Base-by-base conservation (phyloP, 2,113 vertebrate genomes). In the Syngnathus floridae region DNA sequence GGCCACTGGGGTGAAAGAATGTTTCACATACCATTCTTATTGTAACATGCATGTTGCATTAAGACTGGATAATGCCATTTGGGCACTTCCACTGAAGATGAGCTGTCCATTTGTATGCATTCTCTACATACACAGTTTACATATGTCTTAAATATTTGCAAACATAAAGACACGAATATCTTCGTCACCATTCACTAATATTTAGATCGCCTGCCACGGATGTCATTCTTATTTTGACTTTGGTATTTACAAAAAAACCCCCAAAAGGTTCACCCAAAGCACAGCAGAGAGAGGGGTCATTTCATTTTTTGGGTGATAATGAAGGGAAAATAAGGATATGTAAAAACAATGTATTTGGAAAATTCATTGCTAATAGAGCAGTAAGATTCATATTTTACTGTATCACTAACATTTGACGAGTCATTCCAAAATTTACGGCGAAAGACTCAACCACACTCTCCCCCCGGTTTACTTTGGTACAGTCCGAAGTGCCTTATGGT, bases 401-500 rank as follows among this genome's bases (percentile, higher is more conserved):
- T 7, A 43, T 26, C 2, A 26, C 6, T 12, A 8, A 17, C 8
- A 26, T 43, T 61, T 21, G 11, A 16, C 2, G 7, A 8, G 6
- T 43, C 13, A 16, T 46, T 2, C 0, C 19, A 17, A 22, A 17
- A 59, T 7, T 16, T 0, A 5, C 1, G 1, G 26, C 21, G 1
- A 10, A n/a, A 0, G 1, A 17, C 4, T 14, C 10, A 14, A 35
- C 0, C 26, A 17, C 1, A 14, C 0, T 40, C 2, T 79, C 82
- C 86, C 79, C 62, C 2, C 1, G 0, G 36, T 17, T 12, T 0
- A 19, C 1, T 1, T 71, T 91, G 90, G 90, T 90, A 84, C 85
- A 49, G 66, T 55, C 90, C 88, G 65, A 75, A 74, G 82, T 78
- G 71, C 75, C 84, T 88, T 87, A 88, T 88, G 80, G 75, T 80